These are phyloP conservation scores for Hypothenemus hampei DNA, from an alignment of 1,140 invertebrate genomes.

Conservation along the genomic window DNA sequence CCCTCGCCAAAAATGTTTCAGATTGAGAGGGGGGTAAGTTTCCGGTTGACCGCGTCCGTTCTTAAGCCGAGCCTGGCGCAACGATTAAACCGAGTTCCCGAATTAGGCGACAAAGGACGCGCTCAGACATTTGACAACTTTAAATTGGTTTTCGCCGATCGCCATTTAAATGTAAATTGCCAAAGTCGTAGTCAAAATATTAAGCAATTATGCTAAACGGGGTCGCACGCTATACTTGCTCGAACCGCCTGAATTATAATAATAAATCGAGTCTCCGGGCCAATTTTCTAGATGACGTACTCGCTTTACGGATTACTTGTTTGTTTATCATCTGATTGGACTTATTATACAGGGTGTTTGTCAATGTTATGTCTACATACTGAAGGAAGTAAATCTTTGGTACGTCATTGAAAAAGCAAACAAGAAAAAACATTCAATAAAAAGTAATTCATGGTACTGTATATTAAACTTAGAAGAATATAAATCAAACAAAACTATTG, in stretches of 20 bases:
- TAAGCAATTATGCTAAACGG: constrained; percentile 42
- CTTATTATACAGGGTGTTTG: no score
- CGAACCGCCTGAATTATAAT: no score
- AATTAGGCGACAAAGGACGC: constrained; percentile 46
- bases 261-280: constrained; percentile 3
- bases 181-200: constrained; percentile 45
- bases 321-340: background rate
- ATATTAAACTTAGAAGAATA: no score
- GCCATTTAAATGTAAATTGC: constrained; percentile 46
- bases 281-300: constrained; percentile 18
- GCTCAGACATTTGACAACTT: constrained; percentile 46
- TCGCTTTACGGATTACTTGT: constrained; percentile 9
- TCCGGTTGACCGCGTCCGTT: constrained; percentile 2
- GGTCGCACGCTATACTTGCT: no score
- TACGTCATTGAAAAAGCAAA: no score
- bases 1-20: no score
- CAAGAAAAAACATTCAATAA: no score
- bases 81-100: constrained; percentile 42
- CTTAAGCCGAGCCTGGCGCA: constrained; percentile 23
- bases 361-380: no score
- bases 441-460: no score
- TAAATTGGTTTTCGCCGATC: constrained; percentile 45
- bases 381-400: no score
- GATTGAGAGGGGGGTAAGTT: no score
- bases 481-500: no score